Percentiles rank a stretch among this genome's conserved stretches.
Conservation (phyloP, 2,888 invertebrate genomes). For the Gonocerus acuteangulatus region DNA sequence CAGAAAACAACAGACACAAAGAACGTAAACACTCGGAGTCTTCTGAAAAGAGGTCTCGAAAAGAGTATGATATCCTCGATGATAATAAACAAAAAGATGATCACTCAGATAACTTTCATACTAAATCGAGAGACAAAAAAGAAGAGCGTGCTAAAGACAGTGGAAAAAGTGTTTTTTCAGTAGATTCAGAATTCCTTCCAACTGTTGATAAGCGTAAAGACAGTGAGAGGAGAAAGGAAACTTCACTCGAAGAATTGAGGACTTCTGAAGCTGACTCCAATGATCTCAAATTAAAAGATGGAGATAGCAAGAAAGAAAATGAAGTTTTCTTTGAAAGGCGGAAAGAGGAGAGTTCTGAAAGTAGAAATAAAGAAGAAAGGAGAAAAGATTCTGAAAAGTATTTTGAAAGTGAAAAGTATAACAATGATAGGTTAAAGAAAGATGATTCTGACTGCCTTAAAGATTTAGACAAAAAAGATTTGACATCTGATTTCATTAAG, state of each 20-base stretch:
- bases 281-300: constrained; percentile 22
- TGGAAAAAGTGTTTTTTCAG: background rate
- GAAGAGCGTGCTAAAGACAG: constrained; percentile 18
- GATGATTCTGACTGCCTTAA: constrained; percentile 1
- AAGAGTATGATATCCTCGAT: constrained; percentile 31
- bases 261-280: constrained; percentile 25
- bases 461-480: constrained; percentile 11
- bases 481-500: constrained; percentile 19
- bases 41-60: constrained; percentile 29
- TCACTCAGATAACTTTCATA: constrained; percentile 14
- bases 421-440: constrained; percentile 38
- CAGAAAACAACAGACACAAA: constrained; percentile 33
- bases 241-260: constrained; percentile 27
- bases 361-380: constrained; percentile 37
- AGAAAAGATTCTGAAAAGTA: constrained; percentile 37
- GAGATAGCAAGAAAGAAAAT: constrained; percentile 32
- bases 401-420: constrained; percentile 36
- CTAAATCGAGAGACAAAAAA: constrained; percentile 23
- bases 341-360: constrained; percentile 37
- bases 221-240: constrained; percentile 30
- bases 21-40: constrained; percentile 37
- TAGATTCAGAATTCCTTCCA: background rate
- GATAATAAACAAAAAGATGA: constrained; percentile 29
- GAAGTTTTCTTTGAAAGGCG: constrained; percentile 36
- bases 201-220: constrained; percentile 20